A percentile compares a stretch with the other conserved stretches of the same genome.
Evolutionary conservation across 1,140 invertebrate species (phyloP).

Genomic region (Atopsyche davidsoni): DNA sequence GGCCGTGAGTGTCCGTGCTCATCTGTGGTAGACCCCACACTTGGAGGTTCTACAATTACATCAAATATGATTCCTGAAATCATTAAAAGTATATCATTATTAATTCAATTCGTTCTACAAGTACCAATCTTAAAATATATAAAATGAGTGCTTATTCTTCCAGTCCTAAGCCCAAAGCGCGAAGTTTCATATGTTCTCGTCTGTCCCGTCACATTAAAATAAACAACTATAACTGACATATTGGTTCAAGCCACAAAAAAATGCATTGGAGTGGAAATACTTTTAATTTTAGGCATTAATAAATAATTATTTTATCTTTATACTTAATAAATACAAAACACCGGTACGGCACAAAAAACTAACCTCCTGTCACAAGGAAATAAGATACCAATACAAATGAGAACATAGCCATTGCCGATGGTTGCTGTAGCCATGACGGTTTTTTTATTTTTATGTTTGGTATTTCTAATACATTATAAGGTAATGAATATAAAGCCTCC

Average conservation of each 20-base stretch:
- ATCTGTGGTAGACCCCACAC: conserved; percentile 95
- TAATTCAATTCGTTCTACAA: too few species aligned
- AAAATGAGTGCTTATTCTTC: too few species aligned
- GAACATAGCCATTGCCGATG: conserved; percentile 91
- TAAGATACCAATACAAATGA: conserved; percentile 87
- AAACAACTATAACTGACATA: too few species aligned
- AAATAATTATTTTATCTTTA: background rate
- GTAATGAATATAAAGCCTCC: conserved; percentile 72
- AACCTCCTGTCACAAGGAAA: conserved; percentile 97
- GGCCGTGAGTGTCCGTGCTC: conserved; percentile 92
- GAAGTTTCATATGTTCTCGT: too few species aligned
- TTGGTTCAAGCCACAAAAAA: too few species aligned
- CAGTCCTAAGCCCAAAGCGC: too few species aligned
- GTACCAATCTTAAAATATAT: too few species aligned
- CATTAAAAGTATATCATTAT: background rate
- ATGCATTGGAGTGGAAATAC: too few species aligned
- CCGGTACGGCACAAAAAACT: conserved; percentile 33
- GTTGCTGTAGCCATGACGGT: conserved; percentile 85
- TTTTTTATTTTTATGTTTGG: conserved; percentile 90
- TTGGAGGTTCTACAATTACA: conserved; percentile 96
- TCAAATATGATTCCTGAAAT: conserved; percentile 93
- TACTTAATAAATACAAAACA: conserved; percentile 1
- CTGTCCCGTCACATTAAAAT: too few species aligned
- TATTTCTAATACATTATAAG: conserved; percentile 79
- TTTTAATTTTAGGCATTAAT: background rate